Conservation (phyloP, 2,888 invertebrate genomes). For the Eristalis pertinax region DNA sequence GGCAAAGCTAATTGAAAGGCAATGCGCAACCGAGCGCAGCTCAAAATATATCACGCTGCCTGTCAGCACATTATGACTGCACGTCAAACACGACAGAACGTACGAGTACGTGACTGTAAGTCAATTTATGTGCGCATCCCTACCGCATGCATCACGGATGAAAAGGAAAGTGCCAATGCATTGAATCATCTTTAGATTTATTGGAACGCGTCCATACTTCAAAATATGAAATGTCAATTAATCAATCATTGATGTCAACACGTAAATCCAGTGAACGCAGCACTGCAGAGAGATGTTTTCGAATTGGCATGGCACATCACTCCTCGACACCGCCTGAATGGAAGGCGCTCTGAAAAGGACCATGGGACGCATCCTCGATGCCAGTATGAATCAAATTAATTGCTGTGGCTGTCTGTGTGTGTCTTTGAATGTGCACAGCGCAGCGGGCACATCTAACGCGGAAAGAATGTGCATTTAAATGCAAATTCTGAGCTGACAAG, state of each 20-base stretch:
- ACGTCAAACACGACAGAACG: background rate
- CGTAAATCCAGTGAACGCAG: constrained; percentile 13
- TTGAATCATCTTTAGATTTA: constrained; percentile 41
- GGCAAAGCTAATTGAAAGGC: background rate
- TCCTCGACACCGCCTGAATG: background rate
- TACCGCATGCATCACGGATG: background rate
- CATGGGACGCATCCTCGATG: constrained; percentile 19
- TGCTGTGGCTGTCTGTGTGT: constrained; percentile 7
- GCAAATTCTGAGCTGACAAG: constrained; percentile 26
- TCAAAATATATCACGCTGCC: background rate
- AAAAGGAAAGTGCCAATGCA: constrained; percentile 13
- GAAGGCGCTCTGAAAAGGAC: constrained; percentile 32
- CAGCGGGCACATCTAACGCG: background rate
- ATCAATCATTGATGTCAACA: constrained; percentile 65
- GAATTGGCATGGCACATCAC: background rate
- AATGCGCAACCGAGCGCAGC: background rate
- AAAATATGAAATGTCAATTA: constrained; percentile 55
- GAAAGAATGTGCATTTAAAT: constrained; percentile 29
- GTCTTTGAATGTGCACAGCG: constrained; percentile 29
- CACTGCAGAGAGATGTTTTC: background rate
- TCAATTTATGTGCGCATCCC: background rate
- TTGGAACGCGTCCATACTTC: constrained; percentile 21
- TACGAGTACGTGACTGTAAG: background rate
- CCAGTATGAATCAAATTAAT: constrained; percentile 61
- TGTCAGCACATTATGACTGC: background rate